Base-by-base conservation (phyloP, 2,797 vertebrate species). In the Astyanax mexicanus region DNA sequence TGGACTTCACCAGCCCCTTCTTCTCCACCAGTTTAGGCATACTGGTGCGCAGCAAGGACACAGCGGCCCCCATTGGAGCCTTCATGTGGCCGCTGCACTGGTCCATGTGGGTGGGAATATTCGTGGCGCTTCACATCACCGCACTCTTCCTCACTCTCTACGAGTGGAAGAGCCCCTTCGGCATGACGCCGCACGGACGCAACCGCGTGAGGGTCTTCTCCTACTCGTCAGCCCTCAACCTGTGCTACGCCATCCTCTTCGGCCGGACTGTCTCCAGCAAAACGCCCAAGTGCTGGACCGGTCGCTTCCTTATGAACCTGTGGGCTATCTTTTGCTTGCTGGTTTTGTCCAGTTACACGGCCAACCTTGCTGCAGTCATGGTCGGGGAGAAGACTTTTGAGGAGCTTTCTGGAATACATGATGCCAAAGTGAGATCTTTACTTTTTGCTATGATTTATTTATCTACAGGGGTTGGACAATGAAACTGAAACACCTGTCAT, bases 321-420 rank as follows among this genome's bases (percentile, higher is more conserved):
- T 98, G 97, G 97, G 97, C 97, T 80, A 96, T 99, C 80, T 99
- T 99, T 91, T 99, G 97, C 88, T 91, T 99, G 80, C 91, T 99
- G 23, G 97, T 98, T 84, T 94, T 99, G 79, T 98, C 97, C 82
- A 98, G 96, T 89, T 98, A 98, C 89, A 98, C 96, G 0, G 98
- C 97, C 84, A 98, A 98, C 87, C 92, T 99, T 11, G 97, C 97
- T 0, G 97, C 97, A 0, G 96, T 98, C 83, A 98, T 99, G 96
- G 98, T 99, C 0, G 97, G 98, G 11, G 98, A 98, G 85, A 99
- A 98, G 89, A 97, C 96, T 55, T 98, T 98, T 0, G 96, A 98
- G 86, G 94, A 96, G 81, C 93, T 99, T 76, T 97, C 96, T 0
- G 97, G 97, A 65, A 97, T 99, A 85, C 98, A 98, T 0, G 97